These are phyloP conservation scores for Dinocampus coccinellae DNA, from an alignment of 2,888 invertebrate species.

Conservation along the genomic window DNA sequence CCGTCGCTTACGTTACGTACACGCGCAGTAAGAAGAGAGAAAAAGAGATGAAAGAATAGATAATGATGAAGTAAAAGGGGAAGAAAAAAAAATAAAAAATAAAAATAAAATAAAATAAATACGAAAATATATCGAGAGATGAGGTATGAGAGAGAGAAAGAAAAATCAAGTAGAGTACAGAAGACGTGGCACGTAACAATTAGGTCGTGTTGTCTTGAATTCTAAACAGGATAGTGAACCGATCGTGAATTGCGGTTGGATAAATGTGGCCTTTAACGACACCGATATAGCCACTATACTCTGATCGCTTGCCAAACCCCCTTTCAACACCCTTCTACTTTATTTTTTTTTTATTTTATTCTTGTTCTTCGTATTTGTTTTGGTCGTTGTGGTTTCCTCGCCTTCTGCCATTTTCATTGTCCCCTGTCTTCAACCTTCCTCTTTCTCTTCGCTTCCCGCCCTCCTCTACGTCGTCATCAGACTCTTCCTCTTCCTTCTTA, in stretches of 20 bases:
- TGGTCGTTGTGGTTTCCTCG: slow-evolving; percentile 31
- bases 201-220: slow-evolving; percentile 69
- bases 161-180: slow-evolving; percentile 37
- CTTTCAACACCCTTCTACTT: slow-evolving; percentile 42
- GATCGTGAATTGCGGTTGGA: slow-evolving; percentile 57
- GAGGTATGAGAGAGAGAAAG: slow-evolving; percentile 34
- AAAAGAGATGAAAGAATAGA: slow-evolving; percentile 31
- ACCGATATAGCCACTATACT: slow-evolving; percentile 64
- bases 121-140: slow-evolving; percentile 35
- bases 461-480: neutral
- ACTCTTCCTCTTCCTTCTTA: neutral
- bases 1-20: slow-evolving; percentile 41
- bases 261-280: slow-evolving; percentile 68
- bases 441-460: slow-evolving; percentile 17
- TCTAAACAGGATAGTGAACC: slow-evolving; percentile 68
- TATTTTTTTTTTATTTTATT: slow-evolving; percentile 36
- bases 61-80: slow-evolving; percentile 37
- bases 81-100: slow-evolving; percentile 39
- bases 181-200: slow-evolving; percentile 64
- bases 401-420: slow-evolving; percentile 25
- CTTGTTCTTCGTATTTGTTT: slow-evolving; percentile 37
- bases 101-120: too few relatives aligned
- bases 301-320: slow-evolving; percentile 65
- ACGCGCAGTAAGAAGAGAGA: slow-evolving; percentile 26
- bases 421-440: slow-evolving; percentile 20